Conservation (phyloP, 1,140 invertebrate species). For the Calephelis nemesis region DNA sequence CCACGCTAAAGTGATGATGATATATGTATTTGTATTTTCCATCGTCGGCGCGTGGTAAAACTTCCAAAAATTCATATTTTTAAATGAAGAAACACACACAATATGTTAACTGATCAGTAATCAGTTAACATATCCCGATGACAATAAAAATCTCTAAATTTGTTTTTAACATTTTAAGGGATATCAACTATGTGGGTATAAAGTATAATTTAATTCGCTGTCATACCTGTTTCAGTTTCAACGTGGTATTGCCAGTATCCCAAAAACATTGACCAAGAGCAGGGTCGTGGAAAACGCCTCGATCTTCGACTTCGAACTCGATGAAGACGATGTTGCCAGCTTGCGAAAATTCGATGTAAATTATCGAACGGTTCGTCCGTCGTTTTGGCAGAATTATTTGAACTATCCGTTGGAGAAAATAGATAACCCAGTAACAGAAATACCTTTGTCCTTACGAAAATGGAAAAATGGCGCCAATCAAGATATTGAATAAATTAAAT, state of each 20-base stretch:
- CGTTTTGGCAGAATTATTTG: conserved; percentile 47
- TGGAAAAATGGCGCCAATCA: conserved; percentile 57
- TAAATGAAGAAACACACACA: too few species aligned
- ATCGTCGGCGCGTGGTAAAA: too few species aligned
- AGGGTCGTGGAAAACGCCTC: conserved; percentile 86
- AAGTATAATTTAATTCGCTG: conserved; percentile 16
- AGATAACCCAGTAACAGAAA: conserved; percentile 28
- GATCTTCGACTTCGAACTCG: conserved; percentile 86
- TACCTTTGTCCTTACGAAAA: conserved; percentile 36
- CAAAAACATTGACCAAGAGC: conserved; percentile 86
- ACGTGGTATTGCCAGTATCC: conserved; percentile 85
- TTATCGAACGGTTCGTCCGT: conserved; percentile 41
- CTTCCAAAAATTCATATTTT: too few species aligned
- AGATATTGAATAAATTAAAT: conserved; percentile 44
- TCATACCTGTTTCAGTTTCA: conserved; percentile 79
- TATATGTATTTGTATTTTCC: too few species aligned
- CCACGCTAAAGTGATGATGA: too few species aligned
- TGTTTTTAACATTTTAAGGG: too few species aligned
- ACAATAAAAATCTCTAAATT: too few species aligned
- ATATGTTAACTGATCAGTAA: too few species aligned
- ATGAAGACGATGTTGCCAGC: conserved; percentile 78
- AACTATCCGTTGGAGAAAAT: conserved; percentile 63
- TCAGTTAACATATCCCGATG: too few species aligned
- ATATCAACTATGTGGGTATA: neutral
- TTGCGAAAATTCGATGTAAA: conserved; percentile 63